Conservation (phyloP, 2,797 vertebrate species). For the Aplochiton taeniatus region DNA sequence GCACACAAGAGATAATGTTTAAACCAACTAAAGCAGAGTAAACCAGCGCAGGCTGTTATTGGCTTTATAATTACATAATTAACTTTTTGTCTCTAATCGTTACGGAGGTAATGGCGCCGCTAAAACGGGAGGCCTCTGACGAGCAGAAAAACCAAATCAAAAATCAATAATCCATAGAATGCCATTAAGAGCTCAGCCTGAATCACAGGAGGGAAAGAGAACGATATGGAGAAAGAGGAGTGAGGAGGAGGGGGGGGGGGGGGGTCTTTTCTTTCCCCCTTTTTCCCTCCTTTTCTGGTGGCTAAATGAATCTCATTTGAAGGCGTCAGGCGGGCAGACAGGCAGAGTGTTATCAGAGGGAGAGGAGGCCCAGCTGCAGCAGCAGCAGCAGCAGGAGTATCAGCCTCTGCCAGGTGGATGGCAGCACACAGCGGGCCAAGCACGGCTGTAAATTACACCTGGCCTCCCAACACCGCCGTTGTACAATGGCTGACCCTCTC, state of each 20-base stretch:
- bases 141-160: slow-evolving; percentile 97
- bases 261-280: slow-evolving; percentile 28
- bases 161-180: slow-evolving; percentile 99
- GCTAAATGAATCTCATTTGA: slow-evolving; percentile 98
- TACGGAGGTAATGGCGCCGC: slow-evolving; percentile 99
- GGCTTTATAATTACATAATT: slow-evolving; percentile 99
- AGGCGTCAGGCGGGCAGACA: slow-evolving; percentile 61
- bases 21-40: slow-evolving; percentile 99
- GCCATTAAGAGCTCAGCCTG: slow-evolving; percentile 92
- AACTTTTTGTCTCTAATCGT: slow-evolving; percentile 99
- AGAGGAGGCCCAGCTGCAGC: slow-evolving; percentile 93
- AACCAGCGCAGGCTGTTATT: slow-evolving; percentile 99
- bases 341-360: slow-evolving; percentile 90
- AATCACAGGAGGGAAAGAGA: slow-evolving; percentile 51
- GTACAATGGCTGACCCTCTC: slow-evolving; percentile 96
- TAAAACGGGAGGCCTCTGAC: slow-evolving; percentile 95
- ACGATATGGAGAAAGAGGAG: not conserved
- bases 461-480: slow-evolving; percentile 93
- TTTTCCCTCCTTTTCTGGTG: slow-evolving; percentile 70
- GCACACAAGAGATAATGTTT: slow-evolving; percentile 99
- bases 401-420: slow-evolving; percentile 87
- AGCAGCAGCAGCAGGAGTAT: slow-evolving; percentile 77
- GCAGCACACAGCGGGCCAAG: slow-evolving; percentile 81
- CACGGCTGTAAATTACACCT: slow-evolving; percentile 96
- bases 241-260: not conserved